These are phyloP conservation scores for Triops cancriformis DNA, from an alignment of 1,140 invertebrate species.

Conservation along the genomic window DNA sequence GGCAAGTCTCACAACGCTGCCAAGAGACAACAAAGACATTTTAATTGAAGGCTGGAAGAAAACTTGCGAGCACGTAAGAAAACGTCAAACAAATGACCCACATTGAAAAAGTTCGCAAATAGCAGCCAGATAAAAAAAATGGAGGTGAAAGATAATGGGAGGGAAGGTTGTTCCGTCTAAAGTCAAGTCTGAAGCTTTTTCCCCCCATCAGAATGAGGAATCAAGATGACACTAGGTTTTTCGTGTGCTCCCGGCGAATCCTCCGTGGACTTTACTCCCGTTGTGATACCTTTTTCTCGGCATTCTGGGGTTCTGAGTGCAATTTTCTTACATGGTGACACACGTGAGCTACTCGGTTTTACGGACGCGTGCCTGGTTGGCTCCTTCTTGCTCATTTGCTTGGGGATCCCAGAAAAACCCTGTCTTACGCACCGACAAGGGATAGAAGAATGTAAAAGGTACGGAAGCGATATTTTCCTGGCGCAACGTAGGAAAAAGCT, in stretches of 20 bases:
- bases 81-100: neutral
- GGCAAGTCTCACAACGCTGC: neutral
- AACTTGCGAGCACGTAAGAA: neutral
- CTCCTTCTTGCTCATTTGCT: neutral
- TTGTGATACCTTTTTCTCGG: neutral
- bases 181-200: neutral
- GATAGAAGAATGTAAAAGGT: neutral
- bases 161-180: neutral
- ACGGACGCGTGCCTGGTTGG: neutral
- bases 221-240: neutral
- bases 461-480: neutral
- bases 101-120: neutral
- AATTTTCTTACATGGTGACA: neutral
- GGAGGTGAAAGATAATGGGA: neutral
- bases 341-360: neutral
- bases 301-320: neutral
- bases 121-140: neutral
- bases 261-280: neutral
- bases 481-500: too few relatives aligned
- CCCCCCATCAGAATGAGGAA: neutral
- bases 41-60: neutral
- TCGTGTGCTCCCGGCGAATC: neutral
- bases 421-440: neutral
- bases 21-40: neutral
- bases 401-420: neutral